These are phyloP conservation scores for Halcyon leucocephala DNA, from an alignment of 2,797 vertebrate genomes.

Conservation along the genomic window DNA sequence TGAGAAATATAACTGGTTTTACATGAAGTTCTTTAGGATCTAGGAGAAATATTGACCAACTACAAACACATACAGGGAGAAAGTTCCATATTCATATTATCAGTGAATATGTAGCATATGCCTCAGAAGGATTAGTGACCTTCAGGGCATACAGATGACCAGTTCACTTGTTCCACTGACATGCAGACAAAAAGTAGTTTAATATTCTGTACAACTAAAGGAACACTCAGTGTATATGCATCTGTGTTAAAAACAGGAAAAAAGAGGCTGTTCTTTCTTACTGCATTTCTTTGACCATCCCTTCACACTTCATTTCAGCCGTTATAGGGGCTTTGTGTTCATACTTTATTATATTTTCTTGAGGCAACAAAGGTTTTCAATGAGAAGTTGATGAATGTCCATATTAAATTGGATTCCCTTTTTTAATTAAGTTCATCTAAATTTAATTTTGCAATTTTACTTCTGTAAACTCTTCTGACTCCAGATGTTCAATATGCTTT, in stretches of 20 bases:
- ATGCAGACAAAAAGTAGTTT: conserved; percentile 14
- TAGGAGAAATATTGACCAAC: neutral
- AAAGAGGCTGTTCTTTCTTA: neutral
- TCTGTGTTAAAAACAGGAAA: neutral
- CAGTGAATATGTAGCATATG: neutral
- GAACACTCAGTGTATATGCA: neutral
- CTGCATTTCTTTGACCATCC: conserved; percentile 41
- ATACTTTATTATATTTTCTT: conserved; percentile 74
- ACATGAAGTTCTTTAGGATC: neutral
- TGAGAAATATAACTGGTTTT: neutral
- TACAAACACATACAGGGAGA: neutral
- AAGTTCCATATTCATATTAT: neutral
- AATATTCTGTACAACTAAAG: conserved; percentile 32
- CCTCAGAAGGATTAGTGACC: neutral
- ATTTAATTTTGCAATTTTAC: conserved; percentile 89
- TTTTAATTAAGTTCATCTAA: conserved; percentile 89
- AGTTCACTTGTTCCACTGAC: conserved; percentile 29
- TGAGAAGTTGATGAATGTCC: conserved; percentile 81
- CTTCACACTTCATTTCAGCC: conserved; percentile 67
- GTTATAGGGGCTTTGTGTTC: conserved; percentile 56
- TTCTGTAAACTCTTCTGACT: conserved; percentile 84
- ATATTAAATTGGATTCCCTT: conserved; percentile 79
- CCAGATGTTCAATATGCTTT: conserved; percentile 86
- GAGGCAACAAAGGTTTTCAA: conserved; percentile 70
- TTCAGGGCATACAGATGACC: neutral